phyloP scores from a whole-genome alignment of 2,888 invertebrate species.

The Acanthosepion lycidas region DNA sequence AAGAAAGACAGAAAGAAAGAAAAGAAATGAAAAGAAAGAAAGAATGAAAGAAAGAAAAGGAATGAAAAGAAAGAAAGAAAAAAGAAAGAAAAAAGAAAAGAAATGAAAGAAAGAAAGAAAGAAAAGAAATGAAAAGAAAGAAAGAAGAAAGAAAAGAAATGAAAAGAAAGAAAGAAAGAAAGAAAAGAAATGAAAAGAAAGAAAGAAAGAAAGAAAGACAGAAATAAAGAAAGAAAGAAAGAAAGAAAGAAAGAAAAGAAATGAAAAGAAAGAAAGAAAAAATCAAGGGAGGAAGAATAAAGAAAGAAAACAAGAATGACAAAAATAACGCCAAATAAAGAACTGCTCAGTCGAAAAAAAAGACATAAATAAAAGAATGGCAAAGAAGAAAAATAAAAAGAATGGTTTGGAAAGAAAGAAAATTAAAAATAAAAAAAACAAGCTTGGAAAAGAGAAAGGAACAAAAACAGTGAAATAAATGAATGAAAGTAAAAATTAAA shows the following conservation, averaged over 20 bases:
- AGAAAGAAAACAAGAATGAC: background rate
- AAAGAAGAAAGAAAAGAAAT: too few species aligned
- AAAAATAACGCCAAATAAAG: too few species aligned
- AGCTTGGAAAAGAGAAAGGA: background rate
- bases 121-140: too few species aligned
- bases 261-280: background rate
- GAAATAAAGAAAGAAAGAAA: too few species aligned
- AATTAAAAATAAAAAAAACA: too few species aligned
- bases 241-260: too few species aligned
- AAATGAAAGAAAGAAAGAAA: too few species aligned
- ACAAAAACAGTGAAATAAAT: background rate
- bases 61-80: too few species aligned
- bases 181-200: too few species aligned
- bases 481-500: background rate
- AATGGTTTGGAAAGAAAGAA: background rate
- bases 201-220: too few species aligned
- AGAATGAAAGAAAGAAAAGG: background rate
- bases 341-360: background rate
- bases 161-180: too few species aligned
- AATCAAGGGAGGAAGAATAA: background rate
- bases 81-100: too few species aligned
- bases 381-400: background rate
- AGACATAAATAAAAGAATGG: background rate
- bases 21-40: background rate
- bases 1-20: background rate